phyloP scores from a whole-genome alignment of 2,113 vertebrate species.

The Alligator sinensis region DNA sequence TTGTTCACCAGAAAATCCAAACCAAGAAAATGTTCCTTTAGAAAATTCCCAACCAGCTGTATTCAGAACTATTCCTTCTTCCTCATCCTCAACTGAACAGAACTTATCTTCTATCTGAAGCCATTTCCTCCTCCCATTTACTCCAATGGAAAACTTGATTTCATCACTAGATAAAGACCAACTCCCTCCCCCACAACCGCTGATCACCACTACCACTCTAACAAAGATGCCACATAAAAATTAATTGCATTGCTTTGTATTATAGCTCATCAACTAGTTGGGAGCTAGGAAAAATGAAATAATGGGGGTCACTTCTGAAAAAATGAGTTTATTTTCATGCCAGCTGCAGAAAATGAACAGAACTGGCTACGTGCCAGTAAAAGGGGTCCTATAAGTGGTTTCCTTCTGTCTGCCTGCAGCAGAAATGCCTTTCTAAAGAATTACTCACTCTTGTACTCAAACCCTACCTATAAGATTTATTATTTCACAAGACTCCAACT shows the following conservation, averaged over 20 bases:
- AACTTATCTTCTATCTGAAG: neutral
- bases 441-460: neutral
- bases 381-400: conserved; percentile 57
- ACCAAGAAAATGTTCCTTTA: neutral
- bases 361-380: conserved; percentile 76
- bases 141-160: conserved; percentile 52
- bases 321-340: conserved; percentile 83
- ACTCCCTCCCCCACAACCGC: conserved; percentile 63
- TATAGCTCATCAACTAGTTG: conserved; percentile 78
- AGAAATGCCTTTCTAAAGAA: conserved; percentile 55
- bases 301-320: conserved; percentile 83
- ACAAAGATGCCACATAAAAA: conserved; percentile 70
- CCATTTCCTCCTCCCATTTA: conserved; percentile 13
- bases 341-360: conserved; percentile 81
- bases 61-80: neutral
- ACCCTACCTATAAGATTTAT: neutral
- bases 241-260: conserved; percentile 79
- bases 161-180: conserved; percentile 44
- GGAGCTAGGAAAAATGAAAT: conserved; percentile 81
- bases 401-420: conserved; percentile 53
- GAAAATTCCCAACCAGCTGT: fast-evolving
- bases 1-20: neutral
- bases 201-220: conserved; percentile 61
- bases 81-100: neutral
- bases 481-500: neutral